These are phyloP conservation scores for Cephus rjabovi DNA, from an alignment of 2,888 invertebrate genomes.

Conservation along the genomic window DNA sequence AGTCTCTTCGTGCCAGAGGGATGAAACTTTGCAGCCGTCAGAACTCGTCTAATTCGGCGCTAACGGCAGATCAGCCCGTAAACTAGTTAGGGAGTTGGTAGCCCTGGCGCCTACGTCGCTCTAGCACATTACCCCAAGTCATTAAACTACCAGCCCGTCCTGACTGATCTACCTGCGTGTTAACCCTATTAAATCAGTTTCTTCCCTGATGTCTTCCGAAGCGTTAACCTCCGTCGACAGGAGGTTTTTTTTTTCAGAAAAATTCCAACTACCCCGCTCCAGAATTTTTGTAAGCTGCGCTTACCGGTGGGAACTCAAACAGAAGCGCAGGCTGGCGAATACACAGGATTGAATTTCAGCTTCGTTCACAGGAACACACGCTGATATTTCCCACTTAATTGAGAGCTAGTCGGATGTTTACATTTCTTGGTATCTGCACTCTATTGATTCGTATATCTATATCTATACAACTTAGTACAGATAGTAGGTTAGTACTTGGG, in stretches of 20 bases:
- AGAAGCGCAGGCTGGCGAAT: background rate
- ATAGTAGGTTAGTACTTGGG: background rate
- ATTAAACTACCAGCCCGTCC: conserved; percentile 27
- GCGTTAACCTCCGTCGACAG: background rate
- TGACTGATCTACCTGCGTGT: background rate
- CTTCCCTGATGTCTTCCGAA: background rate
- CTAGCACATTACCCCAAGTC: conserved; percentile 28
- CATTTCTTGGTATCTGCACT: background rate
- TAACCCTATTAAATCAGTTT: conserved; percentile 1
- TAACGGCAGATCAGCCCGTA: conserved; percentile 12
- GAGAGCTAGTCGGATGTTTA: background rate
- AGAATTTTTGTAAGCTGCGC: no score
- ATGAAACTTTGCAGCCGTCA: background rate
- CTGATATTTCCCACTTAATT: background rate
- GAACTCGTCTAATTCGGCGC: background rate
- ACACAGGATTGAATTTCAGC: background rate
- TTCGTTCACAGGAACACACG: background rate
- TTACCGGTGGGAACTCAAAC: no score
- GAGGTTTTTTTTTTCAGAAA: background rate
- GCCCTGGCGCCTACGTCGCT: conserved; percentile 9
- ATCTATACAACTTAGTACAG: no score
- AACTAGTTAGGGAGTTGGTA: conserved; percentile 17
- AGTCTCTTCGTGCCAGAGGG: background rate
- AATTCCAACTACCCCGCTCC: background rate
- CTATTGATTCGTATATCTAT: background rate